phyloP scores from a whole-genome alignment of 2,797 vertebrate species.

The Uromys caudimaculatus region DNA sequence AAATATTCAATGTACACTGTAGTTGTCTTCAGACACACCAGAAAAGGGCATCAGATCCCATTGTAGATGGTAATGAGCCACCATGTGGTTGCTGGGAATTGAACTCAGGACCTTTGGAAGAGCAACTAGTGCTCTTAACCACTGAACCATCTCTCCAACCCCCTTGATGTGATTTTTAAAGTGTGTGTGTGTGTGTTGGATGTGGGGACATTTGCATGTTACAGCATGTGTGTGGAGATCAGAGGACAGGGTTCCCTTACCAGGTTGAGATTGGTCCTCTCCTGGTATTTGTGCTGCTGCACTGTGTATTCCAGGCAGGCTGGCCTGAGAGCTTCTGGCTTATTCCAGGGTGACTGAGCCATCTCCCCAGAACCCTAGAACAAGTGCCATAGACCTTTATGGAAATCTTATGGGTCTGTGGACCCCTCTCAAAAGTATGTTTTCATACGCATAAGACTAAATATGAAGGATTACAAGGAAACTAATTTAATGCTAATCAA shows the following conservation, averaged over 20 bases:
- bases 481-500: not conserved
- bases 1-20: no score
- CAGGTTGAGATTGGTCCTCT: not conserved
- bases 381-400: not conserved
- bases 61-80: no score
- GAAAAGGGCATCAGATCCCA: no score
- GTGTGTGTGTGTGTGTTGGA: not conserved
- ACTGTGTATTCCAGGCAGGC: not conserved
- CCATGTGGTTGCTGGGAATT: no score
- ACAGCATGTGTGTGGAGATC: not conserved
- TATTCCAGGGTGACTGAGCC: not conserved
- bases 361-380: not conserved
- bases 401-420: not conserved
- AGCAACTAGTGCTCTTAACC: no score
- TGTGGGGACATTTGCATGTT: not conserved
- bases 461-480: not conserved
- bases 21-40: no score
- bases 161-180: no score
- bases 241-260: not conserved
- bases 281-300: not conserved
- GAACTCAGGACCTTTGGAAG: no score
- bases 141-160: no score
- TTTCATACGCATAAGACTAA: conserved; percentile 36
- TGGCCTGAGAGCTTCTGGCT: not conserved
- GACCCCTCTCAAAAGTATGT: conserved; percentile 7